Conservation (phyloP, 2,888 invertebrate genomes). For the Pedicia rivosa region DNA sequence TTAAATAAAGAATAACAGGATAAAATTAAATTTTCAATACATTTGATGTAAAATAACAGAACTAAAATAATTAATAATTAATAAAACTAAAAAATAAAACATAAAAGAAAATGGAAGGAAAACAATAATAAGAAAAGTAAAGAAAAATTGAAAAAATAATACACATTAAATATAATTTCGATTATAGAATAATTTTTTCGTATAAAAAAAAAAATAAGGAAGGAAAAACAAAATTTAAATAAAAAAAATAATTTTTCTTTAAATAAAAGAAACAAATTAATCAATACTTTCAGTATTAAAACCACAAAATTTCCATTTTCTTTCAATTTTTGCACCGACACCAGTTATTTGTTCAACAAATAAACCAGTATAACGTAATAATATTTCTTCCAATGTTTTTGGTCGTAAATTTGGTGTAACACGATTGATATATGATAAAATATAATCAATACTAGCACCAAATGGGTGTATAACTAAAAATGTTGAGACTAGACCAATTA, state of each 20-base stretch:
- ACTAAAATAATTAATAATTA: too few species aligned
- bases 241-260: too few species aligned
- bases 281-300: slow-evolving; percentile 13
- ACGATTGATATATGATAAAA: slow-evolving; percentile 80
- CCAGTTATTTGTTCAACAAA: slow-evolving; percentile 66
- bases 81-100: too few species aligned
- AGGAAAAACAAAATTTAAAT: neutral
- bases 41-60: too few species aligned
- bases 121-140: neutral
- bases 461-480: slow-evolving; percentile 81
- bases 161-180: slow-evolving; percentile 1
- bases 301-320: slow-evolving; percentile 72
- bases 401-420: slow-evolving; percentile 54
- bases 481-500: slow-evolving; percentile 76
- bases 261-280: neutral
- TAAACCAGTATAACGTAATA: slow-evolving; percentile 62
- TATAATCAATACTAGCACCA: slow-evolving; percentile 79
- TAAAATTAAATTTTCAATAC: too few species aligned
- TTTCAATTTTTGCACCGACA: slow-evolving; percentile 71
- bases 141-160: neutral
- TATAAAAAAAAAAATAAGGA: slow-evolving; percentile 1
- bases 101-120: too few species aligned
- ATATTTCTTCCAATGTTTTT: slow-evolving; percentile 58
- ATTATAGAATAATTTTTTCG: too few species aligned
- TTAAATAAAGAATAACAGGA: too few species aligned